Conservation (phyloP, 2,888 invertebrate species). For the Tyria jacobaeae region DNA sequence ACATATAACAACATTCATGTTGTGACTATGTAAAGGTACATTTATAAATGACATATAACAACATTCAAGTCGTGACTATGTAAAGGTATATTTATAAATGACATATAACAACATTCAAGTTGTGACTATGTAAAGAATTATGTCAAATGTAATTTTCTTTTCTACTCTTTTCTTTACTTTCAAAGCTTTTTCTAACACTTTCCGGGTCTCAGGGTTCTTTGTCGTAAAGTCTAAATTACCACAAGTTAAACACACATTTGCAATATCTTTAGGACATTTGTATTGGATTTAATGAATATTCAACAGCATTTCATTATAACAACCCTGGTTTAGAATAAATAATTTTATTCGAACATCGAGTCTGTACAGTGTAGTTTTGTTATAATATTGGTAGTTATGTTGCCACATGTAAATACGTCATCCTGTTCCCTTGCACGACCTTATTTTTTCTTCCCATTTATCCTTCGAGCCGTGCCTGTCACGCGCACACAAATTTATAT, state of each 20-base stretch:
- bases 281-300: constrained; percentile 44
- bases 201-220: constrained; percentile 20
- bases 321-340: constrained; percentile 60
- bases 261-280: constrained; percentile 8
- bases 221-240: constrained; percentile 45
- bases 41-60: not conserved
- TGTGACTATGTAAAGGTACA: constrained; percentile 15
- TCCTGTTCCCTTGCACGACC: constrained; percentile 67
- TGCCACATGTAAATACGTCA: constrained; percentile 65
- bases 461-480: constrained; percentile 28
- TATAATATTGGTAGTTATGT: constrained; percentile 69
- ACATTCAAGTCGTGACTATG: not conserved
- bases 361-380: constrained; percentile 80
- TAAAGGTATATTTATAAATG: constrained; percentile 18
- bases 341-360: constrained; percentile 71
- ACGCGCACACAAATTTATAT: constrained; percentile 12
- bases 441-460: constrained; percentile 53
- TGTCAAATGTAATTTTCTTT: constrained; percentile 29
- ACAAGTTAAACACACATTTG: not conserved
- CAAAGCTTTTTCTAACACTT: constrained; percentile 40
- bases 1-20: too few species aligned
- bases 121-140: constrained; percentile 32
- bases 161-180: constrained; percentile 32
- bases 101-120: too few species aligned
- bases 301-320: constrained; percentile 77